Evolutionary conservation across 2,113 vertebrate genomes (phyloP), one percentile per base, ranked within the genome.

Genomic region (Bufo bufo): DNA sequence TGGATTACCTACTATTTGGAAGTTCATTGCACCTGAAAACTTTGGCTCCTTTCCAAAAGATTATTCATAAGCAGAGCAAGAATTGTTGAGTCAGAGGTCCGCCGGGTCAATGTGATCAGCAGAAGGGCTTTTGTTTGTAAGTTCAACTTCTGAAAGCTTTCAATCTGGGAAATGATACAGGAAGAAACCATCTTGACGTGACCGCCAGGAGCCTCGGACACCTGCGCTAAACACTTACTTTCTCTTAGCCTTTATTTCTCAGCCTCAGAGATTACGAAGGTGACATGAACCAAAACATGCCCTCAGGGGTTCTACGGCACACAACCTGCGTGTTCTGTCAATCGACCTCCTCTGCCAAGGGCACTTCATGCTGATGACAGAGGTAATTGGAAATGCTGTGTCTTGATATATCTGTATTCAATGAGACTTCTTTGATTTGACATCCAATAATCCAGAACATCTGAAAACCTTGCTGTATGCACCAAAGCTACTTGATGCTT

Each of bases 251-350:
- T 33, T 56, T 8, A 49, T 58, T 58, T 80, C 52, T 23, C 52
- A 80, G n/a, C 77, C 77, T 33, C 11, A 58, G 66, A n/a, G 77
- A 80, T 82, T 20, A 65, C 43, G 4, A 10, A 65, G 11, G 61
- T 83, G 81, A 83, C 81, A 50, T 52, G 13, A 82, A 83, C 33
- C 77, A 16, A 80, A 52, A 80, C 12, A 52, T 19, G 56, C 58
- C 56, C 16, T 80, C 23, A 4, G 9, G 79, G 79, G 14, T 2
- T 81, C 8, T 23, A 17, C 3, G 33, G 33, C 19, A 14, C 4
- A 45, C 16, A 63, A 81, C 56, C 33, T 19, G 56, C 4, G 6
- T 45, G 1, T 45, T 45, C 23, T 81, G 79, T 81, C 54, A 81
- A 81, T 61, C 56, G 45, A 61, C 16, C 1, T 63, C 33, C 16